Base-by-base conservation (phyloP, 2,888 invertebrate species). In the Leptopterna dolabrata region DNA sequence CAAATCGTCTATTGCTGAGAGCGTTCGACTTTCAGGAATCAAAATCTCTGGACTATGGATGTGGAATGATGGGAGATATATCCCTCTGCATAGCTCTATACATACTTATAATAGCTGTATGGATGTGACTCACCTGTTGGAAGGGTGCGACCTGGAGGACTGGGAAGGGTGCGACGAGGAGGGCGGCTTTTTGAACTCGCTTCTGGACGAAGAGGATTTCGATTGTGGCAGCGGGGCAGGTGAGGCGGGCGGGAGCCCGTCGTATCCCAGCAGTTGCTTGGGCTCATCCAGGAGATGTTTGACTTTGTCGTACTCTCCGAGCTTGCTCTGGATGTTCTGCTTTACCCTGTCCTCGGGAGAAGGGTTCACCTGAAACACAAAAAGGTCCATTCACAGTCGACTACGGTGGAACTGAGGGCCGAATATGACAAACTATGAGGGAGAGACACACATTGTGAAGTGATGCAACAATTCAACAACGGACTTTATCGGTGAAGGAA, bases 321-420 rank as follows among this genome's bases (percentile, higher is more conserved):
- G 93, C 91, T 94, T 95, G 90, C 93, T 94, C 92, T 95, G 95
- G 90, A 96, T 95, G 92, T 95, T 95, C 91, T 95, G 95, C 90
- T 94, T 94, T 90, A 94, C 93, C 89, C 93, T 93, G 91, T 95
- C 95, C 19, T 88, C 91, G 92, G 92, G 93, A 91, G 93, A 93
- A 91, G 92, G 94, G 92, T 93, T 94, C 91, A 95, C 95, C 95
- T 95, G 93, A 4, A 91, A 92, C 88, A 90, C 89, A 90, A 88
- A 84, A 2, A n/a, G n/a, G n/a, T 55, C 7, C 55, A 63, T n/a
- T 51, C 51, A 36, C 11, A 73, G 41, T 19, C 7, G 55, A 36
- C 7, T 7, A 36, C 2, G 36, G n/a, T n/a, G n/a, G n/a, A n/a
- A n/a, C n/a, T n/a, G n/a, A n/a, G n/a, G n/a, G n/a, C n/a, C n/a